A percentile compares a stretch with the other conserved stretches of the same genome.
These are phyloP conservation scores for Euphydryas editha DNA, from an alignment of 2,888 invertebrate species.

Conservation along the genomic window DNA sequence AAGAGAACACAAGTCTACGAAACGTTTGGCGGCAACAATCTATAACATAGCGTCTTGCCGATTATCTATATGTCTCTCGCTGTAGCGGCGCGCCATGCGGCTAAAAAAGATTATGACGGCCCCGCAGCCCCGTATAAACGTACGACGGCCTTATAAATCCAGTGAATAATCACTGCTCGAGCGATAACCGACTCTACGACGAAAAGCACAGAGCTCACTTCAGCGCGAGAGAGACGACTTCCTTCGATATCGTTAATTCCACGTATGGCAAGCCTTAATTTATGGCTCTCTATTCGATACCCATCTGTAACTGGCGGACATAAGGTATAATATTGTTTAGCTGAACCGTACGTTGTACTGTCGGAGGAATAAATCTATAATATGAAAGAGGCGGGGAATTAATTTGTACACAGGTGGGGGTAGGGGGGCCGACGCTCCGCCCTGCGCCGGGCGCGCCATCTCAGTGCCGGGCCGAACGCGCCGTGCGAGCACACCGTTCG, in stretches of 20 bases:
- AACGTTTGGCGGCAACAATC: conserved; percentile 59
- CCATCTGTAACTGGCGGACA: conserved; percentile 70
- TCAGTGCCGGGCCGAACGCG: conserved; percentile 67
- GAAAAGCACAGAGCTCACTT: conserved; percentile 57
- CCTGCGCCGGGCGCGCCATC: conserved; percentile 73
- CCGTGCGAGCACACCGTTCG: conserved; percentile 55
- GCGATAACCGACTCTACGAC: conserved; percentile 58
- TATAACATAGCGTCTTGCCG: conserved; percentile 64
- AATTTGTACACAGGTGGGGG: conserved; percentile 71
- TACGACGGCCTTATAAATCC: conserved; percentile 71
- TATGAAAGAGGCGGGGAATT: conserved; percentile 82
- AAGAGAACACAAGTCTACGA: conserved; percentile 44
- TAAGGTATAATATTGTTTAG: conserved; percentile 80
- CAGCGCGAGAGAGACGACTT: conserved; percentile 49
- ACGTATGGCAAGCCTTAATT: conserved; percentile 79
- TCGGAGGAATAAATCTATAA: conserved; percentile 82
- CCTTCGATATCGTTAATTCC: conserved; percentile 76
- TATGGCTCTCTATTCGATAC: conserved; percentile 72
- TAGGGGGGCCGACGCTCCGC: conserved; percentile 68
- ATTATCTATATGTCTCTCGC: conserved; percentile 70
- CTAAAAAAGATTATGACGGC: conserved; percentile 82
- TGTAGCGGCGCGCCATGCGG: conserved; percentile 72
- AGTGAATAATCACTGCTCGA: conserved; percentile 50
- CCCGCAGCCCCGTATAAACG: conserved; percentile 65
- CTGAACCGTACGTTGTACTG: conserved; percentile 62